Evolutionary conservation across 2,888 invertebrate species (phyloP).

Genomic region (Brachyptera risi): DNA sequence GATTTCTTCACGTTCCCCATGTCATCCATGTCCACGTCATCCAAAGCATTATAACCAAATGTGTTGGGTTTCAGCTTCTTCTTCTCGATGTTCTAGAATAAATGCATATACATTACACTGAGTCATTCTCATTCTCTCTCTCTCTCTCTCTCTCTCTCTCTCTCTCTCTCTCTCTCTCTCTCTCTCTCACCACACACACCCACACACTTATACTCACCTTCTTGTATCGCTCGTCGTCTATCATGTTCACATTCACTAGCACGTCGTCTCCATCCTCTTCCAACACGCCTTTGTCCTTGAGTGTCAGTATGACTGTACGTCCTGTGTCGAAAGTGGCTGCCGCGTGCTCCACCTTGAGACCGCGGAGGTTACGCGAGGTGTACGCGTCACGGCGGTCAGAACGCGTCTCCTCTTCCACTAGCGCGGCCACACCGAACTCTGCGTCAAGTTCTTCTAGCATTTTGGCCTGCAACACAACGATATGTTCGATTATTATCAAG

Average conservation of each 20-base stretch:
- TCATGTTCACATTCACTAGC: constrained; percentile 85
- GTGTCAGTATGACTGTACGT: constrained; percentile 79
- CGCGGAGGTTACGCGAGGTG: constrained; percentile 65
- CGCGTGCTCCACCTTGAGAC: constrained; percentile 84
- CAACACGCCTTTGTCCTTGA: constrained; percentile 88
- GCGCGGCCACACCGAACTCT: constrained; percentile 83
- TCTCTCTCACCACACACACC: too few species aligned
- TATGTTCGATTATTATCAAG: too few species aligned
- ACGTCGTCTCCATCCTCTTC: constrained; percentile 82
- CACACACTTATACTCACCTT: constrained; percentile 50
- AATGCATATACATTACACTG: constrained; percentile 31
- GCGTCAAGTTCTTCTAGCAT: constrained; percentile 92
- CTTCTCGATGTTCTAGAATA: constrained; percentile 67
- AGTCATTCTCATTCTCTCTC: too few species aligned
- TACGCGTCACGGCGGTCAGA: constrained; percentile 60
- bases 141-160: too few species aligned
- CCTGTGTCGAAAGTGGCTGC: constrained; percentile 68
- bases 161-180: too few species aligned
- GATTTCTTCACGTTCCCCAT: constrained; percentile 53
- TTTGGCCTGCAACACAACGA: constrained; percentile 87
- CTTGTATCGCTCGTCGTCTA: constrained; percentile 78
- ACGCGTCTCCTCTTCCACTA: constrained; percentile 74
- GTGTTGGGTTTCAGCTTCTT: constrained; percentile 67
- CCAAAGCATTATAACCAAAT: constrained; percentile 79
- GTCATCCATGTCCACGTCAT: constrained; percentile 61